phyloP scores from a whole-genome alignment of 2,888 invertebrate species.

The Aspidiotus rigidus region DNA sequence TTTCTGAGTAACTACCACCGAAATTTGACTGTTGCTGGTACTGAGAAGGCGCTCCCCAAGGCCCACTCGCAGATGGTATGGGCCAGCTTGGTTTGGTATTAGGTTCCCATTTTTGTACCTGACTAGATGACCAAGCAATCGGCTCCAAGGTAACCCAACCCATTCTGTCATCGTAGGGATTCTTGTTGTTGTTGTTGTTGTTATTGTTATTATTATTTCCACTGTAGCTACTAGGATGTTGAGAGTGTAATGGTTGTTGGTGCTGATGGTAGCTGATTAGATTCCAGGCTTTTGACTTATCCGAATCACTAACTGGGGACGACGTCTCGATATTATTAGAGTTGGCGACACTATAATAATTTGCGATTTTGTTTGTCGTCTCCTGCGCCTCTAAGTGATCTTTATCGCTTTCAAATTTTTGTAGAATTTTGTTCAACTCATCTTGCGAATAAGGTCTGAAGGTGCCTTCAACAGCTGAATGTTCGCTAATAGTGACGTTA shows the following conservation, averaged over 20 bases:
- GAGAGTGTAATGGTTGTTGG: constrained; percentile 41
- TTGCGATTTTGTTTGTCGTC: constrained; percentile 33
- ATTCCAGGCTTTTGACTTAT: constrained; percentile 41
- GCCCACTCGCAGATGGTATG: constrained; percentile 40
- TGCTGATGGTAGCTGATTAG: constrained; percentile 38
- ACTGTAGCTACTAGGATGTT: too few species aligned
- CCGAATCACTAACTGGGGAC: constrained; percentile 32
- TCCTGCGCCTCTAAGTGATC: constrained; percentile 32
- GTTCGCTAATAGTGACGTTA: constrained; percentile 36
- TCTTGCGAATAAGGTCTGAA: constrained; percentile 47
- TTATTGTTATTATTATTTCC: too few species aligned
- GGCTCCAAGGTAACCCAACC: constrained; percentile 69
- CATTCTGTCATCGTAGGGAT: constrained; percentile 58
- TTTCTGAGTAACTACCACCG: constrained; percentile 45
- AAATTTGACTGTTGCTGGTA: constrained; percentile 38
- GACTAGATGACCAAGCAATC: constrained; percentile 69
- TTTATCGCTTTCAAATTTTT: constrained; percentile 38
- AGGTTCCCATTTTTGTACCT: constrained; percentile 70
- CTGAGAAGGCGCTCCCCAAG: constrained; percentile 28
- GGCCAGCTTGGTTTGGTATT: constrained; percentile 49
- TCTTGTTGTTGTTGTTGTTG: constrained; percentile 27
- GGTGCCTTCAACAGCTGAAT: constrained; percentile 41
- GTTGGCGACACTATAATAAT: constrained; percentile 34
- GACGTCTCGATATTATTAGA: constrained; percentile 25
- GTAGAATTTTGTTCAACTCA: constrained; percentile 39